These are phyloP conservation scores for Aptenodytes forsteri DNA, from an alignment of 2,113 vertebrate species.

Conservation along the genomic window DNA sequence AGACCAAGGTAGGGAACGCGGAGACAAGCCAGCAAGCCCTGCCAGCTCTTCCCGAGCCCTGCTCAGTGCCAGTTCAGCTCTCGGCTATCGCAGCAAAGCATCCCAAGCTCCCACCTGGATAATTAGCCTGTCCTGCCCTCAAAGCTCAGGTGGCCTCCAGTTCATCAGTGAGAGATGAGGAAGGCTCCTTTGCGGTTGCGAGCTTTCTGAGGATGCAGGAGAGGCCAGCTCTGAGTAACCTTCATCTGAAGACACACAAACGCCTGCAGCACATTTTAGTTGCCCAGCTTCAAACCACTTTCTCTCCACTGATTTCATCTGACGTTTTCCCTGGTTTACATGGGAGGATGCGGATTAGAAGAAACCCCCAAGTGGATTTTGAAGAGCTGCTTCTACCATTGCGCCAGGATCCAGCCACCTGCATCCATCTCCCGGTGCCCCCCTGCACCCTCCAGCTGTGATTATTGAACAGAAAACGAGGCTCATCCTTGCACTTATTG, in stretches of 20 bases:
- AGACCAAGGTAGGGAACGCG: rapidly evolving
- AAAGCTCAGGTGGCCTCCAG: not conserved
- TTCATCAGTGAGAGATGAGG: not conserved
- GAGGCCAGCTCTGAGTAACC: not conserved
- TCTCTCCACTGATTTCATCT: not conserved
- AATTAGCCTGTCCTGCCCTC: not conserved
- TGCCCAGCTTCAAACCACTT: not conserved
- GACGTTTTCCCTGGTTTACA: not conserved
- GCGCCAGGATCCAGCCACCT: not conserved
- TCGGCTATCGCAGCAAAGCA: rapidly evolving
- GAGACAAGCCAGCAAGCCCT: not conserved
- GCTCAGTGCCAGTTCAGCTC: not conserved
- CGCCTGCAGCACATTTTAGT: not conserved
- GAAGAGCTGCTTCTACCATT: not conserved
- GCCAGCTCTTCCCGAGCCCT: not conserved
- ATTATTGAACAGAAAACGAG: not conserved
- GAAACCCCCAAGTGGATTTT: not conserved
- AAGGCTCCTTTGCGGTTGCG: not conserved
- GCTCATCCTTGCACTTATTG: not conserved
- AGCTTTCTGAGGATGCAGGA: not conserved
- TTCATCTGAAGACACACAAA: not conserved
- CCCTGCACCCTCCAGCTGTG: not conserved
- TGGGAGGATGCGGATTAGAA: not conserved
- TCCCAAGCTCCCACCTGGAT: not conserved
- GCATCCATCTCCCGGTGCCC: rapidly evolving